Base-by-base conservation (phyloP, 53 echinoderm and acorn worm species). In the Echinarachnius parma region DNA sequence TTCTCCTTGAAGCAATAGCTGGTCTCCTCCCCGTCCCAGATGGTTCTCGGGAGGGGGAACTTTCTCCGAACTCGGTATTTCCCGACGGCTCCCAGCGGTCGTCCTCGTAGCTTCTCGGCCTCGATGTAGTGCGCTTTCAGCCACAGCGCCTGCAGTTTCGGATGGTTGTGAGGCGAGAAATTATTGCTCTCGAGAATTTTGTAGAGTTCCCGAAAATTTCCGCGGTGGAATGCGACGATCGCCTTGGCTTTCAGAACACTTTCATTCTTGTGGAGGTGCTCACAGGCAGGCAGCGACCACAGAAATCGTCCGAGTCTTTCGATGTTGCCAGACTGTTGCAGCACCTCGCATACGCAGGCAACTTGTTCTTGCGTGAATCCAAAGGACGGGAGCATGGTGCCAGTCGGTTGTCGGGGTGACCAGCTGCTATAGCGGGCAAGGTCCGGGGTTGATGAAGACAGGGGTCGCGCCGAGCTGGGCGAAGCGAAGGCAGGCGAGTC, bases 1-100 rank as follows among this genome's bases (percentile, higher is more conserved):
- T 96, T 96, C 85, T 96, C 96, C 77, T 96, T 96, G 81, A 96
- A 96, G 80, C 96, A 96, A 66, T 96, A 96, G 67, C 96, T 96
- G 20, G 96, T 96, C 62, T 96, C 96, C 56, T 96, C 96, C 11
- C 96, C 96, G 66, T 96, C 96, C 96, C 96, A 96, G 67, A 96
- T 96, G 67, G 96, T 96, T 14, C 96, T 82, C 27, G 96, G 96
- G 10, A 96, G 83, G 13, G 96, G 96, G 59, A 96, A 96, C 81
- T 96, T 96, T 78, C 96, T 78, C 9, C 96, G 85, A 21, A 96
- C 96, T 60, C 96, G 78, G 80, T 96, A 96, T 79, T 96, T 96
- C 34, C 96, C 96, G 35, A 96, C 96, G 39, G 96, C 96, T 37
- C 96, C 96, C 28, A 96, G 86, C 48, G 96, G 96, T 61, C 96